Evolutionary conservation across 2,797 vertebrate species (phyloP).

Genomic region (Hippocampus kuda): DNA sequence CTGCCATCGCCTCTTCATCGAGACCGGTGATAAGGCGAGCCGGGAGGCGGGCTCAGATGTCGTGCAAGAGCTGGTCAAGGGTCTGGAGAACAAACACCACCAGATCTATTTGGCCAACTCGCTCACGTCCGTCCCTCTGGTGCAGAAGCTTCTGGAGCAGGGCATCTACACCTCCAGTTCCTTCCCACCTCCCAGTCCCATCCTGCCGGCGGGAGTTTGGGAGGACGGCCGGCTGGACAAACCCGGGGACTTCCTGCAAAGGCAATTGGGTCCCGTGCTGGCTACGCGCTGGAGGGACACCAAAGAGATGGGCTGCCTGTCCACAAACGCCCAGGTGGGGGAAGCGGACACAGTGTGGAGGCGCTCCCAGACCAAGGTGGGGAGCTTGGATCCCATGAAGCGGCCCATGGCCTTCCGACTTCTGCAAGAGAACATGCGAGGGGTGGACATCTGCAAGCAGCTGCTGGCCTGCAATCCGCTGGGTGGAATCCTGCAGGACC

Average conservation of each 20-base stretch:
- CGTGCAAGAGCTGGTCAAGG: slow-evolving; percentile 54
- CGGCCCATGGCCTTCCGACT: slow-evolving; percentile 67
- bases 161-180: slow-evolving; percentile 66
- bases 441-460: slow-evolving; percentile 74
- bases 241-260: slow-evolving; percentile 64
- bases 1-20: slow-evolving; percentile 67
- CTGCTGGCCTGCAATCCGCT: slow-evolving; percentile 69
- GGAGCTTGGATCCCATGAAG: slow-evolving; percentile 53
- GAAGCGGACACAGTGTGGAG: slow-evolving; percentile 65
- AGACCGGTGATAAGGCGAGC: slow-evolving; percentile 29
- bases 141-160: slow-evolving; percentile 57
- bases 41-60: slow-evolving; percentile 50
- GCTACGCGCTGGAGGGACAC: slow-evolving; percentile 69
- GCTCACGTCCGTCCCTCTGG: slow-evolving; percentile 54
- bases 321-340: slow-evolving; percentile 58
- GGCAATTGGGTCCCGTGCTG: slow-evolving; percentile 54
- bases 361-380: slow-evolving; percentile 53
- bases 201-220: slow-evolving; percentile 60
- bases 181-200: slow-evolving; percentile 43
- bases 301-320: slow-evolving; percentile 70
- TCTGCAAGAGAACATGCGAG: slow-evolving; percentile 74
- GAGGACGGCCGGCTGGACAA: slow-evolving; percentile 41
- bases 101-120: slow-evolving; percentile 67
- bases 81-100: slow-evolving; percentile 61
- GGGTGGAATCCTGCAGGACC: slow-evolving; percentile 60